phyloP scores from a whole-genome alignment of 2,797 vertebrate species.

The Linurgus olivaceus region DNA sequence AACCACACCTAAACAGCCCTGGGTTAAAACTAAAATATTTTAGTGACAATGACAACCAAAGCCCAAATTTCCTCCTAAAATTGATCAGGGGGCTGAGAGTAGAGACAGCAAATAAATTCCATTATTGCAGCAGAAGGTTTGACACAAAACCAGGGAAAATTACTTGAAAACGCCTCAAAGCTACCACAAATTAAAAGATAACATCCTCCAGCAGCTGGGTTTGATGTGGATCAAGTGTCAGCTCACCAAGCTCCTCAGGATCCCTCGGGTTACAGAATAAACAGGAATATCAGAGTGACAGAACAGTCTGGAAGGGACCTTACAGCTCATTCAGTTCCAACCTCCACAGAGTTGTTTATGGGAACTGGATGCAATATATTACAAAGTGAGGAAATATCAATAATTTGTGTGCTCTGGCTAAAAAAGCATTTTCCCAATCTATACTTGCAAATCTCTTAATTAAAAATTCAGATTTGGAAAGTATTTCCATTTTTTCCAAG shows the following conservation, averaged over 20 bases:
- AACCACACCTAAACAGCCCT: background rate
- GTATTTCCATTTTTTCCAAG: background rate
- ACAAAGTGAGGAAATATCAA: background rate
- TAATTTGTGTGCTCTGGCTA: background rate
- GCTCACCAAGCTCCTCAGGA: background rate
- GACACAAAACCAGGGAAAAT: background rate
- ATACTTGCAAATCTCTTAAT: background rate
- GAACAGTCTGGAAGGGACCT: background rate
- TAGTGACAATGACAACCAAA: background rate
- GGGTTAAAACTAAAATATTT: background rate
- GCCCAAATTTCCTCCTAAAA: background rate
- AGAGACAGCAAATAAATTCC: background rate
- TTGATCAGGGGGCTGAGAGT: background rate
- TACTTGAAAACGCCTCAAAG: background rate
- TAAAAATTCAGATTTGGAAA: background rate
- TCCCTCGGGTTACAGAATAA: background rate
- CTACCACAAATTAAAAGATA: rapidly evolving
- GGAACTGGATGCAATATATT: background rate
- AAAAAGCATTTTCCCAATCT: background rate
- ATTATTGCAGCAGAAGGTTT: background rate
- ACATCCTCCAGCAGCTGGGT: background rate
- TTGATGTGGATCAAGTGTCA: background rate
- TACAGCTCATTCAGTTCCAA: background rate
- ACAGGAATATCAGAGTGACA: background rate
- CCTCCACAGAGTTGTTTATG: background rate